A percentile compares a stretch with the other conserved stretches of the same genome.
These are phyloP conservation scores for Aproaerema taeniolella DNA, from an alignment of 2,888 invertebrate species.

Conservation along the genomic window DNA sequence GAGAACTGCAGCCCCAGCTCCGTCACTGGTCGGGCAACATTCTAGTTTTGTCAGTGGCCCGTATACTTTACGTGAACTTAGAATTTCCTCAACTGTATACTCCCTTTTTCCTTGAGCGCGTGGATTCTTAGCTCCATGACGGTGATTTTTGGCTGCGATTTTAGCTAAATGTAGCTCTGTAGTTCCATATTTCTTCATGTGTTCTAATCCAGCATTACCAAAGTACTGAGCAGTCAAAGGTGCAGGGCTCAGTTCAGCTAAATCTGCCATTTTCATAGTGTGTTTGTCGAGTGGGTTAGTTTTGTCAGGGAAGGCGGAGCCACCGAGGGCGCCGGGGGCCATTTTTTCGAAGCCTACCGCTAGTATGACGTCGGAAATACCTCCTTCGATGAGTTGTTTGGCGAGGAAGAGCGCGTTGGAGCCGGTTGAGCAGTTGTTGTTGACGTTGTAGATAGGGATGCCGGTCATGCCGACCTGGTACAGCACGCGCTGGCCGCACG, in stretches of 20 bases:
- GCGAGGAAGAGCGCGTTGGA: conserved; percentile 93
- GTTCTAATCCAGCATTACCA: conserved; percentile 96
- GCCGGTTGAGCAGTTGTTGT: conserved; percentile 99
- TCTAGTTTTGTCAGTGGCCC: conserved; percentile 96
- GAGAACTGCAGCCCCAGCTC: conserved; percentile 95
- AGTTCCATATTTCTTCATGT: conserved; percentile 97
- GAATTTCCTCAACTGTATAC: conserved; percentile 93
- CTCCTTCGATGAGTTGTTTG: conserved; percentile 94
- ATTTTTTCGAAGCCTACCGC: conserved; percentile 99
- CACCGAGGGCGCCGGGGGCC: conserved; percentile 92
- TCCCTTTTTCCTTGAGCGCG: conserved; percentile 96
- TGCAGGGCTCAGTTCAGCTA: conserved; percentile 86
- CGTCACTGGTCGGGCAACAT: conserved; percentile 99
- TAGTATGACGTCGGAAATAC: conserved; percentile 90
- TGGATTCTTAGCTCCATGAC: conserved; percentile 97
- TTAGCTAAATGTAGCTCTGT: conserved; percentile 96
- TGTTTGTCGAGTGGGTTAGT: conserved; percentile 94
- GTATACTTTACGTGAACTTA: conserved; percentile 91
- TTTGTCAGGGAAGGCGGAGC: conserved; percentile 86
- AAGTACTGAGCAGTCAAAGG: conserved; percentile 97
- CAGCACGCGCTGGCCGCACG: conserved; percentile 95
- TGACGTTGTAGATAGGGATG: conserved; percentile 98
- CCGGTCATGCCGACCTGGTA: conserved; percentile 97
- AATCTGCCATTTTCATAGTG: conserved; percentile 89
- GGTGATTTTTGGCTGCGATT: conserved; percentile 98